Evolutionary conservation across 2,113 vertebrate genomes (phyloP).

Genomic region (Apodemus sylvaticus): DNA sequence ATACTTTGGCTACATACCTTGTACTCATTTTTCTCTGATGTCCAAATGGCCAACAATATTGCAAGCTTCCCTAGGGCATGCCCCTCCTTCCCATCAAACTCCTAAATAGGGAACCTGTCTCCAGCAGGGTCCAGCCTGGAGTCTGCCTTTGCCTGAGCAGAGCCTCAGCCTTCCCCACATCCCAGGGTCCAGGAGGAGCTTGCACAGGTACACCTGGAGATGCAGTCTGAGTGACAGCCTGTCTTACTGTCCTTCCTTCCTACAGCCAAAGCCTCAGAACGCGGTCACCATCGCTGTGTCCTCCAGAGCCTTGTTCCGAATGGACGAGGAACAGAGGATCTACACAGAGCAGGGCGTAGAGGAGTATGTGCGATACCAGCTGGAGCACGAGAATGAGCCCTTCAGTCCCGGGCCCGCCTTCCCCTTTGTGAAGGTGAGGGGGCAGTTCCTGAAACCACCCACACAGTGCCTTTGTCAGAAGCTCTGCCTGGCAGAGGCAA

Average conservation of each 20-base stretch:
- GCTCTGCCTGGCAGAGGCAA: background rate
- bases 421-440: constrained; percentile 94
- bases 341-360: constrained; percentile 93
- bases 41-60: background rate
- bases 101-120: background rate
- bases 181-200: background rate
- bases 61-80: background rate
- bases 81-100: background rate
- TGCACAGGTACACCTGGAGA: background rate
- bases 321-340: constrained; percentile 96
- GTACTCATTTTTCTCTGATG: background rate
- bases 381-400: constrained; percentile 93
- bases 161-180: background rate
- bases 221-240: background rate
- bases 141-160: background rate
- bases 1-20: background rate
- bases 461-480: background rate
- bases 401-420: constrained; percentile 95
- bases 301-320: constrained; percentile 94
- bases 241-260: background rate
- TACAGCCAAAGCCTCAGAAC: constrained; percentile 93
- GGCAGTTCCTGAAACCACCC: rapidly evolving
- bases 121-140: background rate
- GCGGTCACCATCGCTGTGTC: constrained; percentile 97
- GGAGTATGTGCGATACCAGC: constrained; percentile 94